A percentile compares a stretch with the other conserved stretches of the same genome.
Conservation (phyloP, 2,888 invertebrate genomes). For the Thysanoteuthis rhombus region DNA sequence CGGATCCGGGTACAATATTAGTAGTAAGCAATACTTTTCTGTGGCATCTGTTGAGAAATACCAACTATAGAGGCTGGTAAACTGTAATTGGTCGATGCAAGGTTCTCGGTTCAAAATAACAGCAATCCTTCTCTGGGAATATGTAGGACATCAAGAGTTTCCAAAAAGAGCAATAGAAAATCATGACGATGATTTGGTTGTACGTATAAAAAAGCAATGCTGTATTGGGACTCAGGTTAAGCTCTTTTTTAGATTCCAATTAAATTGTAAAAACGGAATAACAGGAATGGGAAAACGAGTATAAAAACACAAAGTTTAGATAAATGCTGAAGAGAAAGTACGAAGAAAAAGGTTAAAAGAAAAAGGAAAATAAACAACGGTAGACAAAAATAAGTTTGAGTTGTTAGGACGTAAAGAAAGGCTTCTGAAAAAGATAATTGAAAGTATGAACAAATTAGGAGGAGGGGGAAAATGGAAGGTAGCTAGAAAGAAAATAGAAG, state of each 20-base stretch:
- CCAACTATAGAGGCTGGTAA: background rate
- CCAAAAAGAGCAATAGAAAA: background rate
- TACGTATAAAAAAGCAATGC: background rate
- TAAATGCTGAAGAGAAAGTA: background rate
- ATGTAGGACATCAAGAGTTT: background rate
- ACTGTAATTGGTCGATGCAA: background rate
- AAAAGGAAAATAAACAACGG: background rate
- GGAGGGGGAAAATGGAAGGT: no score
- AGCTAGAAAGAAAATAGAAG: no score
- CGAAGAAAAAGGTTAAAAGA: background rate
- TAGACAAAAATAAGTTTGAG: background rate
- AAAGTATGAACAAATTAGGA: no score
- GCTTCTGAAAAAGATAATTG: no score
- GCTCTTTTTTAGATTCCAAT: background rate
- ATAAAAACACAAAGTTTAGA: background rate
- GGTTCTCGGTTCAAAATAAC: background rate
- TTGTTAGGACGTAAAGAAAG: no score
- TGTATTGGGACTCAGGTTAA: background rate
- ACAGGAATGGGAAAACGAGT: background rate
- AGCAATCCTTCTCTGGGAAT: background rate
- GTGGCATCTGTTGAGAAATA: no score
- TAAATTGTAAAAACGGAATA: background rate
- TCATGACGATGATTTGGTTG: background rate
- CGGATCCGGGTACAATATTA: no score
- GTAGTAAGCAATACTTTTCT: no score